A percentile compares a stretch with the other conserved stretches of the same genome.
phyloP scores from a whole-genome alignment of 2,888 invertebrate genomes.

The Drosophila neonasuta region DNA sequence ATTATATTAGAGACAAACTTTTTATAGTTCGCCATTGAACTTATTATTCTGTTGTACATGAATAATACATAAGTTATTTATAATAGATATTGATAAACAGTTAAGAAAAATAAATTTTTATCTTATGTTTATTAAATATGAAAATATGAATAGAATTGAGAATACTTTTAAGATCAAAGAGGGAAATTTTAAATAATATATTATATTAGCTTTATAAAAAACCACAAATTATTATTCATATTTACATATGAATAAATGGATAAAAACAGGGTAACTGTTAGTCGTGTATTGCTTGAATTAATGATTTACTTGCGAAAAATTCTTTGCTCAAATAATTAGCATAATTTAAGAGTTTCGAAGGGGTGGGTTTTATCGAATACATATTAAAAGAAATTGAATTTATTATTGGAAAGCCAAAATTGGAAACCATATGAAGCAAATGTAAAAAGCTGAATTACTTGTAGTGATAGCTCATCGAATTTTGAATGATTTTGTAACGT shows the following conservation, averaged over 20 bases:
- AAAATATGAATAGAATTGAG: too few relatives aligned
- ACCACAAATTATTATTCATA: too few relatives aligned
- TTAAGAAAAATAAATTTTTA: too few relatives aligned
- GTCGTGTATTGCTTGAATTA: neutral
- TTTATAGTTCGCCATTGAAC: too few relatives aligned
- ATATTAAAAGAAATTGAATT: neutral
- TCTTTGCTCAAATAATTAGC: neutral
- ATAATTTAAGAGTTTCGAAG: slow-evolving; percentile 7
- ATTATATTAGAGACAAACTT: neutral
- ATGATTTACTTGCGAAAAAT: neutral
- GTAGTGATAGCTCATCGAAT: neutral
- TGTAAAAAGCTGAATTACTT: neutral
- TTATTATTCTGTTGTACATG: too few relatives aligned
- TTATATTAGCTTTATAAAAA: too few relatives aligned
- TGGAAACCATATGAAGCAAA: neutral
- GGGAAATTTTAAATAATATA: too few relatives aligned
- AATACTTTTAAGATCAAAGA: too few relatives aligned
- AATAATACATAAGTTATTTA: too few relatives aligned
- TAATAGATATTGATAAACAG: too few relatives aligned
- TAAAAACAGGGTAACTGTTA: neutral
- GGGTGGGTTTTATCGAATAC: neutral
- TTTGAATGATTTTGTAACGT: slow-evolving; percentile 6
- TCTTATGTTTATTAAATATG: too few relatives aligned
- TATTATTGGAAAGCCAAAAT: neutral
- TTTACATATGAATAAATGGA: too few relatives aligned